Percentiles rank a stretch among this genome's conserved stretches.
Conservation (phyloP, 2,888 invertebrate species). For the Cerceris rybyensis region DNA sequence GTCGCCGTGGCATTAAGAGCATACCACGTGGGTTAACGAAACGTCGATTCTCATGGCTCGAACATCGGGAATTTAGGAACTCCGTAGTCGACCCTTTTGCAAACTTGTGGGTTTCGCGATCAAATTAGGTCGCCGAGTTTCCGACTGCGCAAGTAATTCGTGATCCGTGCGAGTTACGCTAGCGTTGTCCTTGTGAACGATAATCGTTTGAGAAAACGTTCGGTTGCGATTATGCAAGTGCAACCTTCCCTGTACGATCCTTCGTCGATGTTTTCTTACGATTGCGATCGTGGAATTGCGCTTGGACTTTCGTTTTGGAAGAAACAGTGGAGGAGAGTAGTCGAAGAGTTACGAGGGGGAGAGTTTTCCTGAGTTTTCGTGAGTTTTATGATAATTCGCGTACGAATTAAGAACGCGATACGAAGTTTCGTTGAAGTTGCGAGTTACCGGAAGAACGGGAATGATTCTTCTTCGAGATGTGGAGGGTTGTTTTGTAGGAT, state of each 20-base stretch:
- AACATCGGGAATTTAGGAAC: slow-evolving; percentile 19
- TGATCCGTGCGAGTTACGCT: slow-evolving; percentile 56
- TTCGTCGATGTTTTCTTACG: slow-evolving; percentile 1
- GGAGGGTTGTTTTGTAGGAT: no score
- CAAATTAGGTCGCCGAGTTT: slow-evolving; percentile 48
- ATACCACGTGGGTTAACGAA: slow-evolving; percentile 22
- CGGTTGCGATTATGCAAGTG: slow-evolving; percentile 55
- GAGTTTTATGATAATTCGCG: no score
- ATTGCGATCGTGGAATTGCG: slow-evolving; percentile 27
- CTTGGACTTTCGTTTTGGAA: background rate
- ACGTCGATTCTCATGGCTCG: slow-evolving; percentile 36
- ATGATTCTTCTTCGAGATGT: no score
- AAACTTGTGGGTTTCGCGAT: slow-evolving; percentile 21
- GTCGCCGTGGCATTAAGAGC: slow-evolving; percentile 19
- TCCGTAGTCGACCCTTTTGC: background rate
- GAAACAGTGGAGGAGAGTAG: background rate
- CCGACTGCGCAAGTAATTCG: slow-evolving; percentile 45
- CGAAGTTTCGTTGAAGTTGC: background rate
- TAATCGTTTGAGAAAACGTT: slow-evolving; percentile 62
- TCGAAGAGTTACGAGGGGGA: background rate
- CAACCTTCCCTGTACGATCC: background rate
- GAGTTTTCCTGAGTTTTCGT: background rate
- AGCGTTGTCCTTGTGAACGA: slow-evolving; percentile 58
- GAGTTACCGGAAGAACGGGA: background rate
- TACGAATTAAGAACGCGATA: background rate